Conservation (phyloP, 1,140 invertebrate species). For the Glossosoma conforme region DNA sequence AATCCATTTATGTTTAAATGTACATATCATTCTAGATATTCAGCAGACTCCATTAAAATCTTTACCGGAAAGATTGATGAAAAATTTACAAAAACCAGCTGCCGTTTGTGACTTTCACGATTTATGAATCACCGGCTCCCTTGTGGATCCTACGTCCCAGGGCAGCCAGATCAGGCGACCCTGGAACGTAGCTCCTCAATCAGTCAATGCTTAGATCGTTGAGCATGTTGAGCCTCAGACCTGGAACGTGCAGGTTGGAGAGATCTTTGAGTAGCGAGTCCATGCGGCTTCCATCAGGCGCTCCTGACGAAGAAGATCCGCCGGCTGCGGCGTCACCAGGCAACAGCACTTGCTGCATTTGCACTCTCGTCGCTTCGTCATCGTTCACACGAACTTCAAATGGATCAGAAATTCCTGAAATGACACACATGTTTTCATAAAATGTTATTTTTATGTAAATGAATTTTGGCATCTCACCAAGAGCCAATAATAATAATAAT, state of each 20-base stretch:
- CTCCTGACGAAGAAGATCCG: slow-evolving; percentile 33
- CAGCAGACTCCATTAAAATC: too few species aligned
- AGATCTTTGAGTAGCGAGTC: slow-evolving; percentile 45
- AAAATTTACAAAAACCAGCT: too few species aligned
- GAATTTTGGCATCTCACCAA: too few species aligned
- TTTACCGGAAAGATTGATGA: too few species aligned
- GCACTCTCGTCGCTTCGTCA: slow-evolving; percentile 32
- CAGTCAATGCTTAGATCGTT: slow-evolving; percentile 49
- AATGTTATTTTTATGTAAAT: too few species aligned
- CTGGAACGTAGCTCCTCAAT: slow-evolving; percentile 47
- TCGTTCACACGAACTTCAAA: slow-evolving; percentile 46
- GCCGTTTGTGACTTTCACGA: too few species aligned
- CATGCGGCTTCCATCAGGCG: slow-evolving; percentile 39
- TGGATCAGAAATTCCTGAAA: slow-evolving; percentile 45
- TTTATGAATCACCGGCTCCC: too few species aligned
- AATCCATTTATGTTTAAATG: too few species aligned
- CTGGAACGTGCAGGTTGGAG: slow-evolving; percentile 39
- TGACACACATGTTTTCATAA: slow-evolving; percentile 5
- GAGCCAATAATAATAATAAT: too few species aligned
- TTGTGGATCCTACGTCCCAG: slow-evolving; percentile 28
- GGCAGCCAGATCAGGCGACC: slow-evolving; percentile 36
- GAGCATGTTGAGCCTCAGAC: slow-evolving; percentile 36
- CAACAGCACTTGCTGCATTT: slow-evolving; percentile 31
- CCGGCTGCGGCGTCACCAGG: slow-evolving; percentile 29
- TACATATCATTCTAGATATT: too few species aligned